Evolutionary conservation across 92 coral and sea anemone genomes (phyloP).

Genomic region (Actinostola sp.): DNA sequence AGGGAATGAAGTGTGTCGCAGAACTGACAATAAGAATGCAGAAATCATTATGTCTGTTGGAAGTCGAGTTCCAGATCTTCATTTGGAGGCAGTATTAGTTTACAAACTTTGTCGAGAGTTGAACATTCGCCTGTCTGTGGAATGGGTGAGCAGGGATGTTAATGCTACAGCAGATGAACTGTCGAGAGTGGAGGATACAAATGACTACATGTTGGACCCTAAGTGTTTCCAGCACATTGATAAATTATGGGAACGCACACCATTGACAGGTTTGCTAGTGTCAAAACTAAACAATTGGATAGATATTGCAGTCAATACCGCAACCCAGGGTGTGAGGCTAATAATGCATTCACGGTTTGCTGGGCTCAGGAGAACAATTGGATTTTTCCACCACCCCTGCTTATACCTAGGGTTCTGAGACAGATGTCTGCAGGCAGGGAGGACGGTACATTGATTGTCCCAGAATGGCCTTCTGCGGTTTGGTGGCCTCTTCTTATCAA

Average conservation of each 20-base stretch:
- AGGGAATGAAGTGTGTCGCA: constrained; percentile 38
- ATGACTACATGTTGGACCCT: constrained; percentile 63
- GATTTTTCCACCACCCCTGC: constrained; percentile 62
- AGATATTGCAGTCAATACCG: constrained; percentile 52
- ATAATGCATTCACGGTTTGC: constrained; percentile 62
- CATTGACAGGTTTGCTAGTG: constrained; percentile 57
- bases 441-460: constrained; percentile 63
- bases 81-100: constrained; percentile 51
- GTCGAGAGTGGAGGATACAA: constrained; percentile 46
- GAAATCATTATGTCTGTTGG: constrained; percentile 49
- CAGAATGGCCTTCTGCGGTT: constrained; percentile 70
- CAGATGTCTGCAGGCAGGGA: constrained; percentile 63
- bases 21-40: constrained; percentile 58
- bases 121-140: constrained; percentile 49
- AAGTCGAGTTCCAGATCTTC: constrained; percentile 51
- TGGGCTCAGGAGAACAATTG: constrained; percentile 71
- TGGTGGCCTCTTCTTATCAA: constrained; percentile 74
- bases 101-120: constrained; percentile 52
- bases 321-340: constrained; percentile 60
- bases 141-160: constrained; percentile 54
- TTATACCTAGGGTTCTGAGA: constrained; percentile 51
- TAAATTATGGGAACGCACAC: constrained; percentile 55
- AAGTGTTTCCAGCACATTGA: constrained; percentile 45
- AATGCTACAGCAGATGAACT: constrained; percentile 37
- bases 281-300: constrained; percentile 43